Base-by-base conservation (phyloP, 92 coral and sea anemone species). In the Phenganax marumi region DNA sequence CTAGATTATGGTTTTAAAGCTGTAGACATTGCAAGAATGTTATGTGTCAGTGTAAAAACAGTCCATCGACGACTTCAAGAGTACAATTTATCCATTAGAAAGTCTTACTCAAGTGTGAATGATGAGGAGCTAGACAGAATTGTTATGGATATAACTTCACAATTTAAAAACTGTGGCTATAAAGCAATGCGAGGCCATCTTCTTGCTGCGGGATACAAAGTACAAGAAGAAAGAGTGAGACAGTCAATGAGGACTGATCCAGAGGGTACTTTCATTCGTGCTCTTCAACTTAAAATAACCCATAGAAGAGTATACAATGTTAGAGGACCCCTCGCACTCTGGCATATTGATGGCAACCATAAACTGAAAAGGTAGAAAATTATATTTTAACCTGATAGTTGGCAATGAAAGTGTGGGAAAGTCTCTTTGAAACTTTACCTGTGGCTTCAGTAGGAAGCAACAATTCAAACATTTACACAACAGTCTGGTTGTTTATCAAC, bases 211-310 rank as follows among this genome's bases (percentile, higher is more conserved):
- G 85, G 86, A 68, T 33, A 82, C 26, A 87, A 77, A 50, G 77
- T 83, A 50, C 86, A 82, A 65, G 80, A 83, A 73, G 55, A 70
- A 17, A 50, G 89, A 46, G 85, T 80, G 8, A 62, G 85, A 33
- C 81, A 87, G 54, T 82, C 86, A 60, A 22, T 81, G 86, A 86
- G 89, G 47, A 70, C 81, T 47, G 90, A 87, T 83, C 90, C 90
- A 8, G 84, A 83, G 54, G 90, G 88, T 33, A 80, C 76, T 50
- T 43, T 58, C 8, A 62, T 88, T 56, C 82, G 90, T 73, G 88
- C 88, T 12, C 85, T 88, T 21, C 88, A 88, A 63, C 60, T 88
- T 52, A 71, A 47, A 19, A 79, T 88, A 69, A 84, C 90, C 64
- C 90, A 84, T 84, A 85, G 88, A 17, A 84, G 90, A 73, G 71